A percentile compares a stretch with the other conserved stretches of the same genome.
Evolutionary conservation across 64 coral and sea anemone species (phyloP).

Genomic region (Astreopora myriophthalma): DNA sequence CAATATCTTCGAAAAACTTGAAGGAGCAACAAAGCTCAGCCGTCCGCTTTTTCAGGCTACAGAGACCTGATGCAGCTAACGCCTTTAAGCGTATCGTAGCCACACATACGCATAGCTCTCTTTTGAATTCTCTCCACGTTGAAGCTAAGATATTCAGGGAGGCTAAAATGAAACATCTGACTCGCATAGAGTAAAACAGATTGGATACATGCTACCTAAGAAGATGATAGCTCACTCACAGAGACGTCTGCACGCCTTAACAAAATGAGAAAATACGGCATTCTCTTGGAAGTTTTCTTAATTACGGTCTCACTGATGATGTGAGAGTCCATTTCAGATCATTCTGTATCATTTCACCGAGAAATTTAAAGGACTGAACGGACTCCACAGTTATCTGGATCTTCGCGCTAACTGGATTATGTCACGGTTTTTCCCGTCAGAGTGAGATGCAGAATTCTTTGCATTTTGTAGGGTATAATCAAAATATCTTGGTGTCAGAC

Average conservation of each 20-base stretch:
- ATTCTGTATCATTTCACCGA: slow-evolving; percentile 47
- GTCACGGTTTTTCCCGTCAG: background rate
- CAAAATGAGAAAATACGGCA: slow-evolving; percentile 15
- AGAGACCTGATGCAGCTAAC: too few species aligned
- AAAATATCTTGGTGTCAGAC: slow-evolving; percentile 32
- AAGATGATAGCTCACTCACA: background rate
- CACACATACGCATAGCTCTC: slow-evolving; percentile 11
- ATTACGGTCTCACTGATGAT: background rate
- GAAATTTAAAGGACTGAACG: slow-evolving; percentile 9
- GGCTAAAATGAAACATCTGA: slow-evolving; percentile 22
- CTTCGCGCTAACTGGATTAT: background rate
- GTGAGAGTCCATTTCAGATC: slow-evolving; percentile 47
- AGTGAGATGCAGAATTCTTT: slow-evolving; percentile 56
- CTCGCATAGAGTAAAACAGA: slow-evolving; percentile 39
- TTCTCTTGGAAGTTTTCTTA: slow-evolving; percentile 36
- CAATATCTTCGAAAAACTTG: background rate
- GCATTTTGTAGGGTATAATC: slow-evolving; percentile 45
- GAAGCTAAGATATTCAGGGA: slow-evolving; percentile 36
- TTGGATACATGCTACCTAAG: slow-evolving; percentile 17
- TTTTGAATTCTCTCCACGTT: slow-evolving; percentile 23
- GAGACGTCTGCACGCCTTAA: slow-evolving; percentile 3
- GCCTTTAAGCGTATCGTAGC: too few species aligned
- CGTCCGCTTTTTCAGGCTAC: too few species aligned
- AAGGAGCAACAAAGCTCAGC: background rate
- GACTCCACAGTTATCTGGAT: background rate